Base-by-base conservation (phyloP, 2,888 invertebrate genomes). In the Xestia xanthographa region DNA sequence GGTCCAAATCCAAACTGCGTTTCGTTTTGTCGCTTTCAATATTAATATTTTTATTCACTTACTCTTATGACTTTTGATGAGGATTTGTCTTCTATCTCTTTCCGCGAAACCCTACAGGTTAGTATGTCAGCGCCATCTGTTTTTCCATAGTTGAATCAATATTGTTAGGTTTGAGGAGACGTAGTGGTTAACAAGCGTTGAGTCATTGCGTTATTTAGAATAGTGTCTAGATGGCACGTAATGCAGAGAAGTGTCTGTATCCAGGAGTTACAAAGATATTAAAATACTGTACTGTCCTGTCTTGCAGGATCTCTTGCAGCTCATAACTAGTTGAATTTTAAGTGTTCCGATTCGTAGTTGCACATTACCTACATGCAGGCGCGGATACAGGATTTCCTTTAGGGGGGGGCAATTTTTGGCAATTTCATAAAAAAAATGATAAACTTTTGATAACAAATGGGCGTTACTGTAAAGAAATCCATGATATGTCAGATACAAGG, bases 11-110 rank as follows among this genome's bases (percentile, higher is more conserved):
- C n/a, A 20, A 82, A 79, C 73, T 84, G 85, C 85, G 82, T 81
- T 79, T 80, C 71, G 60, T 70, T 74, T 75, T 11, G 26, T 75
- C 2, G 75, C 26, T 63, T 77, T 83, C 68, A 72, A 74, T 80
- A 72, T 63, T 53, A 60, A 80, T 84, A 79, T 83, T 86, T 85
- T 82, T 87, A 87, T 74, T 89, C 88, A 68, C 81, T 89, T 80
- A 74, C 89, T 84, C 89, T 20, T 81, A 82, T n/a, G 71, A 60
- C 29, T 60, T 60, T 45, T 41, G 53, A 56, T 26, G 26, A 29
- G 60, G 72, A 75, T 58, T 69, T 41, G 14, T 62, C 20, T 74
- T 79, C 68, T 38, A 58, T 88, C 87, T 85, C 88, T 78, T 72
- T 86, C 87, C 77, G 6, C n/a, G 26, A 22, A 34, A 53, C 50